A percentile compares a stretch with the other conserved stretches of the same genome.
Conservation (phyloP, 2,797 vertebrate species). For the Platalea minor region DNA sequence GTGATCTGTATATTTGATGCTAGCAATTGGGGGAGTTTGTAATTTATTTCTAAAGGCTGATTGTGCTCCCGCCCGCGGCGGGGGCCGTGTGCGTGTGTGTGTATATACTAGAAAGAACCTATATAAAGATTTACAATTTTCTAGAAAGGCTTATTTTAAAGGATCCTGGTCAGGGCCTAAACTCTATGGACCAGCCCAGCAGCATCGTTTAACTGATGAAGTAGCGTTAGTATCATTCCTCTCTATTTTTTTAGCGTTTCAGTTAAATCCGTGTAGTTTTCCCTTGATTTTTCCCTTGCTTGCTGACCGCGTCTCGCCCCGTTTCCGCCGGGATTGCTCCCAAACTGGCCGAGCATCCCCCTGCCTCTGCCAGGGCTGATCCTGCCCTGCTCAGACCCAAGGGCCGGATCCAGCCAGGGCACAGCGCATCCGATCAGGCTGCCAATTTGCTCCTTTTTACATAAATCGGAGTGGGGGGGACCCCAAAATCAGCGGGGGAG, state of each 20-base stretch:
- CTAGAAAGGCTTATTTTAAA: not conserved
- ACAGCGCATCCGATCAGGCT: not conserved
- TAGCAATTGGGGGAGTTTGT: not conserved
- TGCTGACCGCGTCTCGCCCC: not conserved
- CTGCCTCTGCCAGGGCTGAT: not conserved
- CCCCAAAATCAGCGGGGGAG: not conserved
- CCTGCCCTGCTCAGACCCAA: not conserved
- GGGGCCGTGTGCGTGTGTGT: not conserved
- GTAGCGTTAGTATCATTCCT: not conserved
- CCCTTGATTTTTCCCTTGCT: not conserved
- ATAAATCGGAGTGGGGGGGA: fast-evolving
- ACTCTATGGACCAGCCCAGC: not conserved
- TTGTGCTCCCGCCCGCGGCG: not conserved
- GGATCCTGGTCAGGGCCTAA: slow-evolving; percentile 42
- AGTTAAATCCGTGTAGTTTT: not conserved
- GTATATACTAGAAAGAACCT: slow-evolving; percentile 8
- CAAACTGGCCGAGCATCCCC: not conserved
- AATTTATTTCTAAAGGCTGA: slow-evolving; percentile 44
- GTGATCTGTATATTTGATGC: slow-evolving; percentile 42
- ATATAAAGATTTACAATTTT: not conserved
- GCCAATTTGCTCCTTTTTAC: not conserved
- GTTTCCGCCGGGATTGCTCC: not conserved
- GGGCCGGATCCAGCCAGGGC: not conserved
- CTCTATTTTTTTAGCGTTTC: not conserved
- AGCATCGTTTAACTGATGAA: not conserved